Conservation (phyloP, 2,797 vertebrate genomes). For the Acanthornis magna region DNA sequence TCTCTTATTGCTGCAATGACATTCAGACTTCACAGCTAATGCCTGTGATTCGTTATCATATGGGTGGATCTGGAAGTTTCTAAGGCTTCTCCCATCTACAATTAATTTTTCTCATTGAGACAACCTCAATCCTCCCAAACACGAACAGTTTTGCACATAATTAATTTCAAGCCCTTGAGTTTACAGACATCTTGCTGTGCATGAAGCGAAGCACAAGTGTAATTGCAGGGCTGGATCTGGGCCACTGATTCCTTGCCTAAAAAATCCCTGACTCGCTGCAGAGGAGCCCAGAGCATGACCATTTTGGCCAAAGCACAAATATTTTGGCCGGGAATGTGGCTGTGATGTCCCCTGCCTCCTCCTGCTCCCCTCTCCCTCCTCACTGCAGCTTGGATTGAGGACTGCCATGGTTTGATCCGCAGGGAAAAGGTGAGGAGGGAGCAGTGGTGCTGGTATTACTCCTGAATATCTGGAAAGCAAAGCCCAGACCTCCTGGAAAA, state of each 20-base stretch:
- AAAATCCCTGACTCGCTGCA: background rate
- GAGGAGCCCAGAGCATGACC: background rate
- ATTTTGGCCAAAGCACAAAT: background rate
- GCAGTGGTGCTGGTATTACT: background rate
- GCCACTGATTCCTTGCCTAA: background rate
- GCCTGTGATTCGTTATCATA: constrained; percentile 7
- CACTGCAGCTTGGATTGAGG: accelerated
- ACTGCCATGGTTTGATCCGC: accelerated
- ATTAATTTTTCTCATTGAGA: background rate
- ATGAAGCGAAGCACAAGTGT: background rate
- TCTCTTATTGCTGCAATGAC: background rate
- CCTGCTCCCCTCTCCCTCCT: background rate
- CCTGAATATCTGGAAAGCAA: background rate
- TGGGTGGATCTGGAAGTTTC: constrained; percentile 31
- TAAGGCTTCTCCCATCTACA: background rate
- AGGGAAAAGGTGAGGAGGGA: accelerated
- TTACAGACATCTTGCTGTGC: background rate
- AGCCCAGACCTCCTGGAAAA: background rate
- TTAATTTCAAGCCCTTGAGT: constrained; percentile 11
- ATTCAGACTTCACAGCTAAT: background rate
- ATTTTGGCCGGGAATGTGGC: background rate
- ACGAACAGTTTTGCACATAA: background rate
- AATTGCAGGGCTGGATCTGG: background rate
- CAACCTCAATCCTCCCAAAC: background rate
- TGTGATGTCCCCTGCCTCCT: background rate